A percentile compares a stretch with the other conserved stretches of the same genome.
phyloP scores from a whole-genome alignment of 2,797 vertebrate species.

The Sorex maritimensis region DNA sequence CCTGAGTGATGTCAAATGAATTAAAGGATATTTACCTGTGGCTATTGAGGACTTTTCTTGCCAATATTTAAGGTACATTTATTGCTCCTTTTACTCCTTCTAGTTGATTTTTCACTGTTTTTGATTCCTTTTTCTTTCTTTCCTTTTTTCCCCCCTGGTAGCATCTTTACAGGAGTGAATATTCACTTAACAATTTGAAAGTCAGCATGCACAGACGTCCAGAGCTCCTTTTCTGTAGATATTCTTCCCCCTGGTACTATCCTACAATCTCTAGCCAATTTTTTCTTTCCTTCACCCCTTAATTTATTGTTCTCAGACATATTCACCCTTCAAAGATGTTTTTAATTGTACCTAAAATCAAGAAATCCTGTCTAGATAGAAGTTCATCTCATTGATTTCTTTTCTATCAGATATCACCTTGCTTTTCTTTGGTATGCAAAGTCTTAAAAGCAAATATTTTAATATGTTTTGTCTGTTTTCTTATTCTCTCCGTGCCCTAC shows the following conservation, averaged over 20 bases:
- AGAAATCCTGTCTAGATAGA: neutral
- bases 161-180: neutral
- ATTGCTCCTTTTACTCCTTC: neutral
- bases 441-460: neutral
- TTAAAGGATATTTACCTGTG: neutral
- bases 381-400: neutral
- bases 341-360: no score
- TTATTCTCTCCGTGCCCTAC: neutral
- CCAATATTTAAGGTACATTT: neutral
- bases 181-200: neutral
- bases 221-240: neutral
- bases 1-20: neutral
- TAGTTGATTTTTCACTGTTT: neutral
- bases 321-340: neutral
- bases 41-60: neutral
- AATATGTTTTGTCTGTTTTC: neutral
- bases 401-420: neutral
- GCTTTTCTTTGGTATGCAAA: neutral
- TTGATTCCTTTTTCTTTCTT: no score
- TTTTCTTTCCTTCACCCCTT: neutral
- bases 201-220: neutral
- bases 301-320: rapidly evolving
- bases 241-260: no score
- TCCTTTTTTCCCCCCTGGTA: no score
- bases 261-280: neutral